Conservation (phyloP, 2,113 vertebrate genomes). For the Pollachius pollachius region DNA sequence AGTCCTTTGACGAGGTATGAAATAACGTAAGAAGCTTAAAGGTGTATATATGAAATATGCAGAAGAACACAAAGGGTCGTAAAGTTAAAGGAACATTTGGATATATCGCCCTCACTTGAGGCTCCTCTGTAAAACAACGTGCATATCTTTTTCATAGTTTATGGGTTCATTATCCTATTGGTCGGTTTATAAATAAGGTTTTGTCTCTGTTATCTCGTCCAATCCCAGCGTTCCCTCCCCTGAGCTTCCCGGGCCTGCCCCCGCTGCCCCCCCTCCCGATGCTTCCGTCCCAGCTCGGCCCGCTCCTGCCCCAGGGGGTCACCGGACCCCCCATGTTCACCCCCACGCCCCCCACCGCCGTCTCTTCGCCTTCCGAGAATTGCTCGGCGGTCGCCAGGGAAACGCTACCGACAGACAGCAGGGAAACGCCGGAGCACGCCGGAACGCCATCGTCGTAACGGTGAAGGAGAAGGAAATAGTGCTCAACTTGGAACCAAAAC, state of each 20-base stretch:
- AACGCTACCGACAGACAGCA: conserved; percentile 18
- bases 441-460: conserved; percentile 79
- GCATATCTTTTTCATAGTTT: too few species aligned
- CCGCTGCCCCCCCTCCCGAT: conserved; percentile 58
- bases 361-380: too few species aligned
- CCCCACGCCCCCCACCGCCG: too few species aligned
- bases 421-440: conserved; percentile 54
- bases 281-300: conserved; percentile 55
- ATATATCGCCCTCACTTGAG: too few species aligned
- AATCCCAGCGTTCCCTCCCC: conserved; percentile 73
- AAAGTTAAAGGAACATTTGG: too few species aligned
- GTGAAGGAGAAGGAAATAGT: conserved; percentile 33
- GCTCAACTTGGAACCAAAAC: conserved; percentile 65
- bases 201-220: conserved; percentile 14
- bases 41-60: too few species aligned
- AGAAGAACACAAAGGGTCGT: too few species aligned
- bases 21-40: too few species aligned
- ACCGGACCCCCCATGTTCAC: too few species aligned
- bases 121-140: too few species aligned
- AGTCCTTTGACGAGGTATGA: background rate
- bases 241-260: conserved; percentile 63
- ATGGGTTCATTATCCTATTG: too few species aligned
- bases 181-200: background rate
- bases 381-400: conserved; percentile 49
- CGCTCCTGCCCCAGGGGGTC: background rate